A percentile compares a stretch with the other conserved stretches of the same genome.
These are phyloP conservation scores for Coendou prehensilis DNA, from an alignment of 2,797 vertebrate genomes.

Conservation along the genomic window DNA sequence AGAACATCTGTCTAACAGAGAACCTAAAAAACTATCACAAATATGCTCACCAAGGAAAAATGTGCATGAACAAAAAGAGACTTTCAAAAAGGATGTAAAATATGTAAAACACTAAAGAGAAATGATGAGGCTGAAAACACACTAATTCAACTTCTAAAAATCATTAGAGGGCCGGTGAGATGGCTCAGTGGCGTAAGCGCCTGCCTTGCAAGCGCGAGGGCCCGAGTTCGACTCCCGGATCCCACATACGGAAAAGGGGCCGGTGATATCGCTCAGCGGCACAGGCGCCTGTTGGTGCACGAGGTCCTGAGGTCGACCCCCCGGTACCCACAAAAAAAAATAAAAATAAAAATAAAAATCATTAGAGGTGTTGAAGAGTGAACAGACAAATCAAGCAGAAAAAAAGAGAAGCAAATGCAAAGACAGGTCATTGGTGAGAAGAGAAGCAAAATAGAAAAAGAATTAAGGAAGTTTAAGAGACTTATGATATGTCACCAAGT, in stretches of 20 bases:
- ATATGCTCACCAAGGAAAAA: not conserved
- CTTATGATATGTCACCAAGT: no score
- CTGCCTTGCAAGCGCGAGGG: no score
- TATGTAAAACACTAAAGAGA: not conserved
- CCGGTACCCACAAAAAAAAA: no score
- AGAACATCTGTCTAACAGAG: not conserved
- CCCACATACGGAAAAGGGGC: no score
- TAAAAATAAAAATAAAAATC: no score
- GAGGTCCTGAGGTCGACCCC: no score
- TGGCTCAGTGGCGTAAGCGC: no score
- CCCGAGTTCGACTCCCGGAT: no score
- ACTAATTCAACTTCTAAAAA: not conserved
- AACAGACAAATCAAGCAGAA: not conserved
- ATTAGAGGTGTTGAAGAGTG: not conserved
- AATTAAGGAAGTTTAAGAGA: not conserved
- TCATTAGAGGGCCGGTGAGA: not conserved
- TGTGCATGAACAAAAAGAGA: not conserved
- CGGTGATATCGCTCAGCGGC: no score
- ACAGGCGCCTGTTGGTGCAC: no score
- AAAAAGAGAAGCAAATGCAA: not conserved
- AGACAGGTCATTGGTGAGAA: not conserved
- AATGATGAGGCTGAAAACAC: not conserved
- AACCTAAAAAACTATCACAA: not conserved
- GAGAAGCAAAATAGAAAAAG: not conserved
- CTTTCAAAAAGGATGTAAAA: not conserved